A percentile compares a stretch with the other conserved stretches of the same genome.
phyloP scores from a whole-genome alignment of 92 coral and sea anemone species.

The Epizoanthus ramosus region DNA sequence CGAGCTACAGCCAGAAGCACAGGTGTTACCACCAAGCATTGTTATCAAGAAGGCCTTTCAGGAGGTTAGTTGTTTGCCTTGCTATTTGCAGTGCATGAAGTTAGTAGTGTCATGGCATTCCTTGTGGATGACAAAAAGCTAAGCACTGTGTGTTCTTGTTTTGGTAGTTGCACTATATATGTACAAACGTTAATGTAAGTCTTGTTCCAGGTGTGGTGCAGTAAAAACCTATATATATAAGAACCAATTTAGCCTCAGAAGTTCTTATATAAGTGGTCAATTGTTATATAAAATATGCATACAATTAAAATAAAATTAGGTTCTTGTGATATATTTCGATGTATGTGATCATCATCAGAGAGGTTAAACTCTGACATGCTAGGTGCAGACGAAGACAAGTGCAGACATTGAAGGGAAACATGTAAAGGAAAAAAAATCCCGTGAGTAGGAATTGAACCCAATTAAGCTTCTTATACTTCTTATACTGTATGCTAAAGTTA shows the following conservation, averaged over 20 bases:
- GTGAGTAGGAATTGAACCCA: too few relatives aligned
- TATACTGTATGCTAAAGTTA: not conserved
- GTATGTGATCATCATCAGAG: too few relatives aligned
- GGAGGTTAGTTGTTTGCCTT: conserved; percentile 15
- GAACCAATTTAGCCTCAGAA: too few relatives aligned
- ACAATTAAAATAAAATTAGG: too few relatives aligned
- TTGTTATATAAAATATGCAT: too few relatives aligned
- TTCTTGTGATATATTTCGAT: too few relatives aligned
- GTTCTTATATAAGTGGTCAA: too few relatives aligned
- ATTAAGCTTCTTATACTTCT: not conserved
- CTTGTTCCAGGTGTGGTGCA: not conserved
- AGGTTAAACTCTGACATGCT: too few relatives aligned
- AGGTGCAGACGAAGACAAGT: not conserved
- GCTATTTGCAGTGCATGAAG: conserved; percentile 5
- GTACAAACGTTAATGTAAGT: conserved; percentile 20
- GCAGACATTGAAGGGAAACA: not conserved
- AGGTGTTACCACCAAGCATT: conserved; percentile 33
- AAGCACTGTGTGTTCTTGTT: conserved; percentile 22
- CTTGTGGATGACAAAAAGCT: conserved; percentile 27
- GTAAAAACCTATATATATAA: too few relatives aligned
- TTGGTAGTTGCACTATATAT: conserved; percentile 11
- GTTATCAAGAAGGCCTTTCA: conserved; percentile 36
- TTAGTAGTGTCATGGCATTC: conserved; percentile 26
- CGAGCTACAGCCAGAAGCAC: conserved; percentile 16
- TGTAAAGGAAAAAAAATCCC: too few relatives aligned